phyloP scores from a whole-genome alignment of 2,888 invertebrate species.

The Zhengitettix transpicula region DNA sequence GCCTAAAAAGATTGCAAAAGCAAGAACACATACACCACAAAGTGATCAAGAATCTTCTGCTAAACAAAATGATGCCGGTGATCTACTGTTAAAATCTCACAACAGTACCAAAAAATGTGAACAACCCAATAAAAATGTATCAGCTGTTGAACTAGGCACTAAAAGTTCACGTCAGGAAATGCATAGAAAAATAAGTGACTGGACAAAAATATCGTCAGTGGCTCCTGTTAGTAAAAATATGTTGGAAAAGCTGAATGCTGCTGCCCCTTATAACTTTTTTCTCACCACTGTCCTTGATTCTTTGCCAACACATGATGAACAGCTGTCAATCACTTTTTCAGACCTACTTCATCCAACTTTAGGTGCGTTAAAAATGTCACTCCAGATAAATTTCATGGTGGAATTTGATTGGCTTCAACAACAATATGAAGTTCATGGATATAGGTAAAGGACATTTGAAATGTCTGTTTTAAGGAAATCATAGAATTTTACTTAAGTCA shows the following conservation, averaged over 20 bases:
- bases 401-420: constrained; percentile 77
- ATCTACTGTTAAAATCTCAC: too few relatives aligned
- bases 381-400: constrained; percentile 90
- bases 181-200: not conserved
- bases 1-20: too few relatives aligned
- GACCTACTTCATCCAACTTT: constrained; percentile 65
- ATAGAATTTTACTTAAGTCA: not conserved
- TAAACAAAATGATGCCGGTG: too few relatives aligned
- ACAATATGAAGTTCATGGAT: constrained; percentile 64
- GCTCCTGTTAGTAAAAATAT: constrained; percentile 30
- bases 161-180: not conserved
- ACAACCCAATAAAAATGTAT: too few relatives aligned
- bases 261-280: constrained; percentile 59
- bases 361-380: constrained; percentile 51
- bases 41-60: too few relatives aligned
- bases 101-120: too few relatives aligned
- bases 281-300: constrained; percentile 52
- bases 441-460: constrained; percentile 31
- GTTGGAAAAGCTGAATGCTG: constrained; percentile 44
- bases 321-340: constrained; percentile 50
- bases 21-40: too few relatives aligned
- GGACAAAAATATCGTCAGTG: constrained; percentile 15
- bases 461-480: not conserved
- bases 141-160: too few relatives aligned
- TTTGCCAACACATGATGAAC: constrained; percentile 42